Evolutionary conservation across 2,113 vertebrate genomes (phyloP).

Genomic region (Danio rerio): DNA sequence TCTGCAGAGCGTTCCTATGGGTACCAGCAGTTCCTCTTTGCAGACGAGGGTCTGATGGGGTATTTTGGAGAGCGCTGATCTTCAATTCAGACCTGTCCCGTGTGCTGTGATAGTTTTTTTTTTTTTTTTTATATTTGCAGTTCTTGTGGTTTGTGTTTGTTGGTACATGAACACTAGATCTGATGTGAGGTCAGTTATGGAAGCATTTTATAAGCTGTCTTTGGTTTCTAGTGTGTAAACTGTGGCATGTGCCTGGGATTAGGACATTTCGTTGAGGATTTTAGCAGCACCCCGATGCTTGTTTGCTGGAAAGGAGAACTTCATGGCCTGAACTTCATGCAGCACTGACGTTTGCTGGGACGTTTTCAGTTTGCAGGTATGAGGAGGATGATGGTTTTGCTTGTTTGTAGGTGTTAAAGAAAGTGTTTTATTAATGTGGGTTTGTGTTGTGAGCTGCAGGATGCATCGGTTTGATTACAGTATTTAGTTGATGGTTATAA

Average conservation of each 20-base stretch:
- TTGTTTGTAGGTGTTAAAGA: too few species aligned
- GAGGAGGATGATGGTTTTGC: background rate
- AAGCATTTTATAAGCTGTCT: constrained; percentile 48
- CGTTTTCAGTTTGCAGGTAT: constrained; percentile 68
- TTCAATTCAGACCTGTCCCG: background rate
- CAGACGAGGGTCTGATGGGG: background rate
- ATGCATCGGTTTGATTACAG: too few species aligned
- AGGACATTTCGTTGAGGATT: constrained; percentile 79
- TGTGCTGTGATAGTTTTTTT: background rate
- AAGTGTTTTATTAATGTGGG: too few species aligned
- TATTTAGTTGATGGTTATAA: too few species aligned
- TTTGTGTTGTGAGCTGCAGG: too few species aligned
- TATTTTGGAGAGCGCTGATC: background rate
- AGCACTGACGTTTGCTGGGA: constrained; percentile 54
- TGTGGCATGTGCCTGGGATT: constrained; percentile 81
- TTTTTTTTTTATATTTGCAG: background rate
- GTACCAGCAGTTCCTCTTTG: constrained; percentile 48
- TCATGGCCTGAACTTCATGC: constrained; percentile 57
- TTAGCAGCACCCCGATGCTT: constrained; percentile 65
- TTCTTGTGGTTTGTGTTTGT: background rate
- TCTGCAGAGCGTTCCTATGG: constrained; percentile 65
- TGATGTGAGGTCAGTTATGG: constrained; percentile 40
- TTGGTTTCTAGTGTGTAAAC: constrained; percentile 59
- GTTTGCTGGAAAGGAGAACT: constrained; percentile 54
- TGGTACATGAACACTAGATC: constrained; percentile 30